Base-by-base conservation (phyloP, 2,113 vertebrate genomes). In the Macquaria ambigua region DNA sequence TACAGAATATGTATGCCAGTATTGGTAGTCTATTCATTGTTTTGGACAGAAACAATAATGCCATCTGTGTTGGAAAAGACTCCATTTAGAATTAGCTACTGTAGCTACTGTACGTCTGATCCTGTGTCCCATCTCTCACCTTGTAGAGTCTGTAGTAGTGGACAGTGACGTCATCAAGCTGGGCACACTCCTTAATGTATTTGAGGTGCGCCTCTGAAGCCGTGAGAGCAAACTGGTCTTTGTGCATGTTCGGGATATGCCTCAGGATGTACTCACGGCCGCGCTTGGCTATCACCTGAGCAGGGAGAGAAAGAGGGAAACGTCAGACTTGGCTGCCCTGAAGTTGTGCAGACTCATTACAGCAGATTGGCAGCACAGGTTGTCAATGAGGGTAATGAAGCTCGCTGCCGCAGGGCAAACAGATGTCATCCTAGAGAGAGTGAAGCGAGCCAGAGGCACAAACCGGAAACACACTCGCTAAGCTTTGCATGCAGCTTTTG, bases 191-290 rank as follows among this genome's bases (percentile, higher is more conserved):
- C 92, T 98, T 99, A 82, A 99, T 99, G 93, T 98, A 99, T 73
- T 98, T 99, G 31, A 99, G 97, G 31, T 99, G 97, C 0, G 98
- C 98, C 90, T 99, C 98, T 0, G 98, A 98, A 37, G 97, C 98
- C 0, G 97, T 98, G 90, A 99, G 96, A n/a, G 98, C 97, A 66
- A 98, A 98, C 96, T 99, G 98, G 89, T 99, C 98, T 69, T 98
- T 98, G 97, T 99, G 98, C 97, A 99, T 99, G 94, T 97, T 98
- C 0, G 98, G 98, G 76, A 99, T 97, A 58, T 99, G 98, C 89
- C 98, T 97, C 91, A 99, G 95, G 96, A 99, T 99, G 92, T 99
- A 99, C 34, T 99, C 98, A 43, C 96, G 96, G 68, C 98, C 98
- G 34, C 98, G 95, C 93, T 98, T 99, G 3, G 97, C 94, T n/a